phyloP scores from a whole-genome alignment of 2,797 vertebrate species.

The Cheirogaleus major region DNA sequence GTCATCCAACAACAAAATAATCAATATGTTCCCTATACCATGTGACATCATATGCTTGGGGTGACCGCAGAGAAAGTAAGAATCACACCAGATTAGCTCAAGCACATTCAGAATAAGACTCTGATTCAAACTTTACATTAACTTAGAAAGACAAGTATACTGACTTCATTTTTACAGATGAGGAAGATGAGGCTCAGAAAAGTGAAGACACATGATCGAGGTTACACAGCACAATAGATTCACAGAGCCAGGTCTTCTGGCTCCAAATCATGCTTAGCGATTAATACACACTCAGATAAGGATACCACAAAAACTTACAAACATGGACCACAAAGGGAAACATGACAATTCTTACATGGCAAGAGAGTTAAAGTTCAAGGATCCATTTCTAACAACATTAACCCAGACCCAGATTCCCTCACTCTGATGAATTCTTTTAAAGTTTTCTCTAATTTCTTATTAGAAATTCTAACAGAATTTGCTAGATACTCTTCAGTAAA shows the following conservation, averaged over 20 bases:
- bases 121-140: background rate
- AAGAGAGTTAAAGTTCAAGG: background rate
- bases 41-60: background rate
- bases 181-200: background rate
- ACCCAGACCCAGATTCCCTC: background rate
- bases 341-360: too few species aligned
- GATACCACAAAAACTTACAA: background rate
- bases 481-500: background rate
- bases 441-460: background rate
- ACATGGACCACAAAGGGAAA: background rate
- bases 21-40: background rate
- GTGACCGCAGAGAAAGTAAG: background rate
- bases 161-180: background rate
- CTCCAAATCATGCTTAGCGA: background rate
- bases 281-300: background rate
- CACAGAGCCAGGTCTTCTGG: background rate
- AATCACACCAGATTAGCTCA: background rate
- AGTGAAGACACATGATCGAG: background rate
- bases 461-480: background rate
- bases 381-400: background rate
- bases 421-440: background rate
- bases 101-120: background rate
- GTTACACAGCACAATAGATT: background rate
- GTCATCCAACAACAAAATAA: background rate
- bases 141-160: background rate